These are phyloP conservation scores for Metellina segmentata DNA, from an alignment of 2,888 invertebrate genomes.

Conservation along the genomic window DNA sequence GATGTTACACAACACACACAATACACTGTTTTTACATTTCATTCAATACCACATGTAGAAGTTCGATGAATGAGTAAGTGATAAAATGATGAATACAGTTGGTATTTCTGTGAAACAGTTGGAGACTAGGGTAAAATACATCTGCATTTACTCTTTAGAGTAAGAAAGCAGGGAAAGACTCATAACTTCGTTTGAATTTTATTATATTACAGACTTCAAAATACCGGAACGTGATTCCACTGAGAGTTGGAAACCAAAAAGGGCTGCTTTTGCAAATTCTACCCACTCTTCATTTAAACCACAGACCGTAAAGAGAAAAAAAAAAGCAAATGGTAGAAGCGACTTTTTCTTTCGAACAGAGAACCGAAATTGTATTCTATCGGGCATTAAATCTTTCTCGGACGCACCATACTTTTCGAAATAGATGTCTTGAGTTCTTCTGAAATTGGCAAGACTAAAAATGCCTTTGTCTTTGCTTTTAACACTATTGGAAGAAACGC, in stretches of 20 bases:
- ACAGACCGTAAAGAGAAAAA: background rate
- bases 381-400: conserved; percentile 10
- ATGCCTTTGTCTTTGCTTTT: background rate
- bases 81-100: background rate
- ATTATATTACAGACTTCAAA: background rate
- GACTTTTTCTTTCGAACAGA: background rate
- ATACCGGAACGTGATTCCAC: background rate
- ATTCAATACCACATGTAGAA: background rate
- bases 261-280: background rate
- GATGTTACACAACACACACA: background rate
- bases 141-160: background rate
- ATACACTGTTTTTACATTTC: background rate
- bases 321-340: background rate
- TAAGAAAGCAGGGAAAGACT: background rate
- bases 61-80: background rate
- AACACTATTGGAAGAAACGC: background rate
- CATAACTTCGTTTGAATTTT: background rate
- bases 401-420: background rate
- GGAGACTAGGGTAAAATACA: background rate
- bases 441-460: conserved; percentile 5
- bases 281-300: conserved; percentile 6
- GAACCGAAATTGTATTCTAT: conserved; percentile 29
- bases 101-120: too few relatives aligned
- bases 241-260: conserved; percentile 25
- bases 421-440: conserved; percentile 22